Percentiles rank a stretch among this genome's conserved stretches.
phyloP scores from a whole-genome alignment of 1,140 invertebrate genomes.

The Telenomus remus region DNA sequence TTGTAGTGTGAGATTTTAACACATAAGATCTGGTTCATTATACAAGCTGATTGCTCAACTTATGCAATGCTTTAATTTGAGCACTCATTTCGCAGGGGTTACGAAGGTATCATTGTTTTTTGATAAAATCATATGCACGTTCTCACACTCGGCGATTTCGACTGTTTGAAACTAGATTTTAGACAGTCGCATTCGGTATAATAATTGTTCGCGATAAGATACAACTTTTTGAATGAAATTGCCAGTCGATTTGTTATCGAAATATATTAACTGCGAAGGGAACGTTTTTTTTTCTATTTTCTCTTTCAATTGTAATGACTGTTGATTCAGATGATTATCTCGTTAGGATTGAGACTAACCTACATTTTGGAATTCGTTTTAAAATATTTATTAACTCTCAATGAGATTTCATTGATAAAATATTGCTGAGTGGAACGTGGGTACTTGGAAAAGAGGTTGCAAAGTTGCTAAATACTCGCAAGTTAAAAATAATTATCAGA shows the following conservation, averaged over 20 bases:
- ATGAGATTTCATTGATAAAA: conserved; percentile 12
- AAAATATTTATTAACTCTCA: not conserved
- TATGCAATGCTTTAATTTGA: conserved; percentile 33
- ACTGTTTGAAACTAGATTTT: conserved; percentile 2
- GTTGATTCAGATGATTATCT: conserved; percentile 1
- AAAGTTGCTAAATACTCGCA: too few species aligned
- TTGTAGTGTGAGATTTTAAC: conserved; percentile 16
- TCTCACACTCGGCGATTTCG: conserved; percentile 29
- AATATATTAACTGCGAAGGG: too few species aligned
- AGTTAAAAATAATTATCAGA: too few species aligned
- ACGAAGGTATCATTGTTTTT: too few species aligned
- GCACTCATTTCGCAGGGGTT: conserved; percentile 17
- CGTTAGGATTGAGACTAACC: conserved; percentile 4
- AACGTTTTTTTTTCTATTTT: too few species aligned
- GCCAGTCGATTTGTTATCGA: too few species aligned
- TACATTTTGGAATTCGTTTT: not conserved
- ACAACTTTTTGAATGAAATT: too few species aligned
- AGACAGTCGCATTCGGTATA: conserved; percentile 1
- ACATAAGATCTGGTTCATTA: conserved; percentile 4
- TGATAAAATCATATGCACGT: conserved; percentile 11
- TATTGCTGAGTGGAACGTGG: not conserved
- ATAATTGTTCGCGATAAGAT: not conserved
- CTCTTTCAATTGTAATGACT: not conserved
- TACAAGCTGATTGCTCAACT: conserved; percentile 30
- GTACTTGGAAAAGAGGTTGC: too few species aligned